These are phyloP conservation scores for Ciconia boyciana DNA, from an alignment of 2,113 vertebrate genomes.

Conservation along the genomic window DNA sequence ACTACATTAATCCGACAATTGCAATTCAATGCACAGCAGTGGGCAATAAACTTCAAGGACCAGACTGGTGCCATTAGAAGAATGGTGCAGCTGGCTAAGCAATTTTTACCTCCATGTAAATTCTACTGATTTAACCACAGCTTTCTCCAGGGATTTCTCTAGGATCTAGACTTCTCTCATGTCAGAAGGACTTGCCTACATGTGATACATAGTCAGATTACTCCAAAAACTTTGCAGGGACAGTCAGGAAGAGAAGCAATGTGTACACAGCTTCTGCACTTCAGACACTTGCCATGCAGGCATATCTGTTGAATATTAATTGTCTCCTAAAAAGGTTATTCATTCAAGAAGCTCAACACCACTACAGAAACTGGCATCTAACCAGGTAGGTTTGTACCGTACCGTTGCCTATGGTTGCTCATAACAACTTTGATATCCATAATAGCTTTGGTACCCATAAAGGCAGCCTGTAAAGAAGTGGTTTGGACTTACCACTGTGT, in stretches of 20 bases:
- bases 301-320: neutral
- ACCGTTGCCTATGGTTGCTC: neutral
- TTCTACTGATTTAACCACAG: neutral
- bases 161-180: neutral
- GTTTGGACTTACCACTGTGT: neutral
- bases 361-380: neutral
- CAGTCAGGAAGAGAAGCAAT: neutral
- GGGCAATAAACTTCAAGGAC: conserved; percentile 9
- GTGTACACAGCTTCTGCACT: neutral
- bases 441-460: neutral
- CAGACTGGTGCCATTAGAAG: neutral
- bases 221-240: neutral
- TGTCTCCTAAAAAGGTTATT: neutral
- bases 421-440: too few relatives aligned
- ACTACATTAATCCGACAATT: neutral
- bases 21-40: neutral
- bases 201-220: neutral
- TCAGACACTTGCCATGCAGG: neutral
- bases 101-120: neutral
- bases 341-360: neutral
- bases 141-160: neutral
- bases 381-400: neutral
- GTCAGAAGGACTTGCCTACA: neutral
- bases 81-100: neutral
- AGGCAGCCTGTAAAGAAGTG: neutral